Percentiles rank a stretch among this genome's conserved stretches.
phyloP scores from a whole-genome alignment of 2,113 vertebrate genomes.

The Chloebia gouldiae region DNA sequence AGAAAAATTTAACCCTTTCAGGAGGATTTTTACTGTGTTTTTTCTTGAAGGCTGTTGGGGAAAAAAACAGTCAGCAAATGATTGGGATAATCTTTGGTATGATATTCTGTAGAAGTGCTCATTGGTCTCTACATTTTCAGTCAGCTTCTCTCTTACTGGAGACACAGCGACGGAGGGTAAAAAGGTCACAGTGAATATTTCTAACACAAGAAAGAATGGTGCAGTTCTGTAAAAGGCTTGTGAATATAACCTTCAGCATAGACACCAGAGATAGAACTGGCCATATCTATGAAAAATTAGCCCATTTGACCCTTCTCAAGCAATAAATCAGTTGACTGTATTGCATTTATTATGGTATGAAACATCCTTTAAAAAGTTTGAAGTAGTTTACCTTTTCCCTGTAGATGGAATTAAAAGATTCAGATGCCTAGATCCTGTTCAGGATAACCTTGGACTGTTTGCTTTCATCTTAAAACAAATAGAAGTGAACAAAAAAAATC shows the following conservation, averaged over 20 bases:
- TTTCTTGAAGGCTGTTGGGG: neutral
- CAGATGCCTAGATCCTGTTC: neutral
- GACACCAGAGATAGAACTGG: neutral
- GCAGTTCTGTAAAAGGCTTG: neutral
- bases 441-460: constrained; percentile 30
- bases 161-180: neutral
- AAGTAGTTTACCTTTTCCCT: neutral
- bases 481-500: neutral
- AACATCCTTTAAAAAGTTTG: neutral
- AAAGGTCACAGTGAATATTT: constrained; percentile 19
- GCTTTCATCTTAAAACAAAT: constrained; percentile 52
- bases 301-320: neutral
- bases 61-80: neutral
- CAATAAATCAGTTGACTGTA: neutral
- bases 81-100: neutral
- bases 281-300: neutral
- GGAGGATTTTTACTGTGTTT: neutral
- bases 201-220: neutral
- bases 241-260: neutral
- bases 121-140: neutral
- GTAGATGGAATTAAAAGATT: constrained; percentile 33
- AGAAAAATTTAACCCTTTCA: constrained; percentile 73
- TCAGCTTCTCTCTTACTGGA: neutral
- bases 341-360: neutral
- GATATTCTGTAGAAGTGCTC: constrained; percentile 7